These are phyloP conservation scores for Melanogrammus aeglefinus DNA, from an alignment of 2,797 vertebrate species.

Conservation along the genomic window DNA sequence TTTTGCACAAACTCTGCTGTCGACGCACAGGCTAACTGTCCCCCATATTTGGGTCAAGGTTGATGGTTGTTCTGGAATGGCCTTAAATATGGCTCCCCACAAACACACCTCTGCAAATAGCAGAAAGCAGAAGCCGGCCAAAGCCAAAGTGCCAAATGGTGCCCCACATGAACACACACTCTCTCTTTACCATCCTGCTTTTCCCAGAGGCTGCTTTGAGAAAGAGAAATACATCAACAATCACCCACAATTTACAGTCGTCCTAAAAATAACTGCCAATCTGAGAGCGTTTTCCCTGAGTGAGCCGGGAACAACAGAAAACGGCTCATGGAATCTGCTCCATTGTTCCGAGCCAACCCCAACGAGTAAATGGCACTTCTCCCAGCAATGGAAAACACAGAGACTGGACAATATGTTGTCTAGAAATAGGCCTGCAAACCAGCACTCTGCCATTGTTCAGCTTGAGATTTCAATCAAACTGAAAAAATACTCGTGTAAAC, in stretches of 20 bases:
- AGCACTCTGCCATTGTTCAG: slow-evolving; percentile 58
- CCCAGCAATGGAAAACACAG: slow-evolving; percentile 64
- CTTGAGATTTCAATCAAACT: slow-evolving; percentile 53
- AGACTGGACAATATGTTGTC: slow-evolving; percentile 61
- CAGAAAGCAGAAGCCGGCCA: slow-evolving; percentile 17
- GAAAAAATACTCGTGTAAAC: slow-evolving; percentile 28
- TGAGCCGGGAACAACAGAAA: slow-evolving; percentile 62
- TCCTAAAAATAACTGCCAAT: slow-evolving; percentile 59
- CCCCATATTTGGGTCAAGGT: slow-evolving; percentile 25
- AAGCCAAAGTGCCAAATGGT: slow-evolving; percentile 25
- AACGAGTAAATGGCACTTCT: slow-evolving; percentile 68
- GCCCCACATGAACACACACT: background rate
- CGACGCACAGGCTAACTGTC: slow-evolving; percentile 37
- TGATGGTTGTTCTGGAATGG: slow-evolving; percentile 39
- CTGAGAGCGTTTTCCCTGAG: slow-evolving; percentile 54
- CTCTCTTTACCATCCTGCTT: slow-evolving; percentile 5
- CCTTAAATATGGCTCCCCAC: slow-evolving; percentile 62
- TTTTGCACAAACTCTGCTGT: background rate
- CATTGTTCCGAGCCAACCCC: slow-evolving; percentile 63
- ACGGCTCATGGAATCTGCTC: slow-evolving; percentile 67
- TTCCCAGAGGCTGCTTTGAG: slow-evolving; percentile 38
- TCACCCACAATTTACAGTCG: slow-evolving; percentile 52
- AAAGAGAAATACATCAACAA: slow-evolving; percentile 50
- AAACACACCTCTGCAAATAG: slow-evolving; percentile 40
- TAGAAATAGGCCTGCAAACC: slow-evolving; percentile 57